Evolutionary conservation across 2,113 vertebrate species (phyloP), one percentile per base, ranked within the genome.

Genomic region (Paracanthobrama guichenoti): DNA sequence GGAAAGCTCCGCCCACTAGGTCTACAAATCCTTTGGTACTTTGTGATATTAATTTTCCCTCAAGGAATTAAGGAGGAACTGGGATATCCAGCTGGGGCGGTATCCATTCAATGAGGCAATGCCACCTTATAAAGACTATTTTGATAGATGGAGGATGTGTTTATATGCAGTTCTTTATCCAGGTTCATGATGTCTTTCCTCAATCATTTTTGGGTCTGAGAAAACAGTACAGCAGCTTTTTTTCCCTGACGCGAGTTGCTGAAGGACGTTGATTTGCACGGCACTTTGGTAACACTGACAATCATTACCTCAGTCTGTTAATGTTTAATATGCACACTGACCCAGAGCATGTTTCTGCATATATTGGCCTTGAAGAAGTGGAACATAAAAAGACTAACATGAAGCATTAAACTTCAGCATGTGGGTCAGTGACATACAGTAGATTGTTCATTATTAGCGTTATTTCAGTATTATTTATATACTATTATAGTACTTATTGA

Each of bases 1-100:
- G 9, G 7, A 13, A 46, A 0, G 84, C 93, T 91, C 93, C 93
- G 82, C 93, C 94, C 92, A 86, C 69, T 35, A 67, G 88, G 64
- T 86, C 90, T 91, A 90, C 92, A 91, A 87, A 86, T 88, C 87
- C 69, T 84, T 46, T 57, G 79, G 64, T 62, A 78, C 87, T 85
- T 87, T 85, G 82, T 64, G 74, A 73, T 86, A 86, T 59, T 82
- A 64, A 88, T 86, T 80, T 80, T 86, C 81, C 72, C 57, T 28
- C 75, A 79, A 26, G 78, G 84, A 84, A 85, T 20, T 76, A 79
- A 24, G 76, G 84, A 85, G 85, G 90, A 88, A 78, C 87, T 13
- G 67, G 89, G 24, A 79, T 55, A 20, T 55, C 28, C 20, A 13
- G 42, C 9, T 22, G 44, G 12, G 31, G 59, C 10, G 18, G 24